Evolutionary conservation across 2,888 invertebrate genomes (phyloP).

Genomic region (Entomobrya proxima): DNA sequence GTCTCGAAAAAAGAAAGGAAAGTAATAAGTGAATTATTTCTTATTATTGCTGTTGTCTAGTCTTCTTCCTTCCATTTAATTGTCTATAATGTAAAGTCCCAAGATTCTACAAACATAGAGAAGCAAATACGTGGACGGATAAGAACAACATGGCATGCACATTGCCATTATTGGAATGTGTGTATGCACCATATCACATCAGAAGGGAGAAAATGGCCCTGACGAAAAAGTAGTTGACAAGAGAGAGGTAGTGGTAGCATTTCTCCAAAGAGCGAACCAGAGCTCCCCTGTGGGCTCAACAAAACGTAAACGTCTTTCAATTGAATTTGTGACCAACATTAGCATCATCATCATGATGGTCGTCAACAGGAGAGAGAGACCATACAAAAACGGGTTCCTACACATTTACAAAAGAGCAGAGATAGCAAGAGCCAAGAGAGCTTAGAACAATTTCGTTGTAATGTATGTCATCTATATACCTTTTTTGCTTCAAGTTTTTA

Average conservation of each 20-base stretch:
- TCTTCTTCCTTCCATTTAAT: constrained; percentile 21
- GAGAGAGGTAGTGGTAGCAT: neutral
- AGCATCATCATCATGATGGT: constrained; percentile 26
- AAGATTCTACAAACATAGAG: neutral
- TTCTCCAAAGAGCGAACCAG: neutral
- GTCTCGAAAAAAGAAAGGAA: neutral
- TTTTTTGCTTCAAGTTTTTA: neutral
- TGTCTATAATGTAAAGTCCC: constrained; percentile 1
- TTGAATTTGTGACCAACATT: constrained; percentile 52
- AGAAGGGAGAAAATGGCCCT: neutral
- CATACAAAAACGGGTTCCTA: neutral
- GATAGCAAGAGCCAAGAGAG: neutral
- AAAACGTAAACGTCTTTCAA: constrained; percentile 39
- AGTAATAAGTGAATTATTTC: constrained; percentile 52
- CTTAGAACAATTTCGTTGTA: too few species aligned
- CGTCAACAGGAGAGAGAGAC: constrained; percentile 11
- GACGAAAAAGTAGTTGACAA: neutral
- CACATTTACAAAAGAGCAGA: neutral
- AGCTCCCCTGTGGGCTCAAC: constrained; percentile 42
- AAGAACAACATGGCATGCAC: neutral
- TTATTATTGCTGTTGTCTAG: constrained; percentile 40
- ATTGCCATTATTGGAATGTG: neutral
- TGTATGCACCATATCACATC: too few species aligned
- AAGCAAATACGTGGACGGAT: neutral
- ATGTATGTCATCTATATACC: too few species aligned